Base-by-base conservation (phyloP, 2,888 invertebrate genomes). In the Coelopa pilipes region DNA sequence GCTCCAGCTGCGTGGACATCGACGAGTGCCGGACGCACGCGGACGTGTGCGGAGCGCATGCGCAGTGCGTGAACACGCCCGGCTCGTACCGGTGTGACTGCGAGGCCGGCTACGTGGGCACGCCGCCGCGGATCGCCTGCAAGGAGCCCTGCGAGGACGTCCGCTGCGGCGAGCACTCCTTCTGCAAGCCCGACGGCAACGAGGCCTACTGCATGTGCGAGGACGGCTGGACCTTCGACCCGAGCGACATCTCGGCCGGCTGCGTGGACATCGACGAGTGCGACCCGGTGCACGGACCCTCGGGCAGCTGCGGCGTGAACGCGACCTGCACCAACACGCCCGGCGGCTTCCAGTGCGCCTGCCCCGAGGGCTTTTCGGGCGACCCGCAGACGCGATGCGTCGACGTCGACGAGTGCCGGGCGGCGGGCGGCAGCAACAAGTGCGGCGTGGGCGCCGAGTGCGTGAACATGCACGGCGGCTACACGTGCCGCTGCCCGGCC, bases 221-320 rank as follows among this genome's bases (percentile, higher is more conserved):
- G 84, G 94, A 95, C 75, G 97, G 97, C 0, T 97, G 96, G 95
- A 96, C 95, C 0, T 97, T 94, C 84, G 93, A 96, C 87, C 96
- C 97, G 0, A 92, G 90, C 73, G 95, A 97, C 82, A 94, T 97
- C 78, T 91, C 94, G 9, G 95, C 95, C 62, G 97, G 97, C 74
- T 97, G 97, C 84, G 91, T 96, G 75, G 97, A 98, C 88, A 93
- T 98, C 78, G 91, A 98, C 85, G 98, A 98, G 89, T 98, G 98
- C 84, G 95, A 96, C 82, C 87, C 89, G 70, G 88, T 91, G 24
- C 91, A 93, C 77, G 95, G 95, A 46, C 92, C 93, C 0, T 93
- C 91, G 66, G 95, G 96, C 69, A 91, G 93, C 79, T 97, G 97
- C 86, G 96, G 96, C n/a, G 89, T 89, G 77, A 94, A 96, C 82